Evolutionary conservation across 2,888 invertebrate genomes (phyloP).

Genomic region (Craniophora ligustri): DNA sequence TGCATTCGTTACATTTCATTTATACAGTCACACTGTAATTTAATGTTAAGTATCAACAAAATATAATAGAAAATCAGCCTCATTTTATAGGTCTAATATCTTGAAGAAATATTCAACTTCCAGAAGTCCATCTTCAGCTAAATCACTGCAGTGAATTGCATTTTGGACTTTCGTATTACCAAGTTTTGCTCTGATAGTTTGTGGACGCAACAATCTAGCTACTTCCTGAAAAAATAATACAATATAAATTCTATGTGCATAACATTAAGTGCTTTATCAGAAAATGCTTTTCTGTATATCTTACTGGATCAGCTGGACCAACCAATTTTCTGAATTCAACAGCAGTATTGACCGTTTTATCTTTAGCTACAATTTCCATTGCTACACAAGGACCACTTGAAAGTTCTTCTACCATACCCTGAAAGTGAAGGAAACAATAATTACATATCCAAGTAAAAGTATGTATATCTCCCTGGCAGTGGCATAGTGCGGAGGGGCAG

Average conservation of each 20-base stretch:
- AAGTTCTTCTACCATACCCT: constrained; percentile 95
- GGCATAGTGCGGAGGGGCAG: too few species aligned
- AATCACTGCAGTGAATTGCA: constrained; percentile 97
- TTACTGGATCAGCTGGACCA: constrained; percentile 97
- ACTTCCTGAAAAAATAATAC: constrained; percentile 90
- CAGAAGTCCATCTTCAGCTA: constrained; percentile 94
- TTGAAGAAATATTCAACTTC: constrained; percentile 95
- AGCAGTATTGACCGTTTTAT: constrained; percentile 89
- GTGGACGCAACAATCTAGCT: constrained; percentile 94
- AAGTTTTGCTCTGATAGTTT: constrained; percentile 94
- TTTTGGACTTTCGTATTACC: constrained; percentile 95
- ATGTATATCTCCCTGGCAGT: too few species aligned
- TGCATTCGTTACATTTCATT: constrained; percentile 16
- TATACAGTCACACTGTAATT: constrained; percentile 33
- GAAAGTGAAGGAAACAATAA: constrained; percentile 28
- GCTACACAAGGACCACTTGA: constrained; percentile 95
- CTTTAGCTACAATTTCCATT: constrained; percentile 93
- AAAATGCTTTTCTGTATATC: constrained; percentile 49
- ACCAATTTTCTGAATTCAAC: constrained; percentile 94
- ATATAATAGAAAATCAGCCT: constrained; percentile 47
- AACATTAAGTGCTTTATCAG: neutral
- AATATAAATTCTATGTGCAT: neutral
- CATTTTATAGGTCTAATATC: constrained; percentile 86
- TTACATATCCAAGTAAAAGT: too few species aligned
- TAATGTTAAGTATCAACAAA: constrained; percentile 37